A percentile compares a stretch with the other conserved stretches of the same genome.
These are phyloP conservation scores for Sigmodon hispidus DNA, from an alignment of 2,113 vertebrate species.

Conservation along the genomic window DNA sequence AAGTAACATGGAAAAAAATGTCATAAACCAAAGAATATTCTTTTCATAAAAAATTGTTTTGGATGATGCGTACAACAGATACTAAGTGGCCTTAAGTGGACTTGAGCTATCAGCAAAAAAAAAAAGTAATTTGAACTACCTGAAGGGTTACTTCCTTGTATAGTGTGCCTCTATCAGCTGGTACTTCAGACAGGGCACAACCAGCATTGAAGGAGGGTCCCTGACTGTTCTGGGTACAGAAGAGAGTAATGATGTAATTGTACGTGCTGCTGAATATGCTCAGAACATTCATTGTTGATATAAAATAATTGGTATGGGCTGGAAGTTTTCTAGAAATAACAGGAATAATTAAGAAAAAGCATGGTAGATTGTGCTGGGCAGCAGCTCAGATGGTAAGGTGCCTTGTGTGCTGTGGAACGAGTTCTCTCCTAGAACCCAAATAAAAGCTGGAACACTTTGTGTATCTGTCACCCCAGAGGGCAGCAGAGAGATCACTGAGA, in stretches of 20 bases:
- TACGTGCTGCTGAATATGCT: background rate
- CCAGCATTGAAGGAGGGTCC: background rate
- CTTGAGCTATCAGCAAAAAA: background rate
- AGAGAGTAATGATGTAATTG: background rate
- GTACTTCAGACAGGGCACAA: background rate
- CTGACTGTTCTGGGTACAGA: background rate
- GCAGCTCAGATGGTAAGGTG: background rate
- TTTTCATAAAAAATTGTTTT: background rate
- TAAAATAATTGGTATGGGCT: background rate
- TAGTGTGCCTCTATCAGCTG: background rate
- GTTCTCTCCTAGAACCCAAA: background rate
- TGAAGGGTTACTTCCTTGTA: background rate
- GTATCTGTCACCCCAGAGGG: background rate
- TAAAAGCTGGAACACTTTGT: background rate
- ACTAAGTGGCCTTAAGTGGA: background rate
- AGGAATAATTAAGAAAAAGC: conserved; percentile 26
- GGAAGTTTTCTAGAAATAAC: background rate
- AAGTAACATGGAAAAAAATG: background rate
- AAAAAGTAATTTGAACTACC: background rate
- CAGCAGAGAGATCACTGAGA: too few relatives aligned
- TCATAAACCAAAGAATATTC: conserved; percentile 1
- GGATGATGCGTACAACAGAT: background rate
- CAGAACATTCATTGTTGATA: background rate
- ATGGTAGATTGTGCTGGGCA: background rate
- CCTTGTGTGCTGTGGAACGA: too few relatives aligned